A percentile compares a stretch with the other conserved stretches of the same genome.
Conservation (phyloP, 1,140 invertebrate species). For the Drosophila hydei region DNA sequence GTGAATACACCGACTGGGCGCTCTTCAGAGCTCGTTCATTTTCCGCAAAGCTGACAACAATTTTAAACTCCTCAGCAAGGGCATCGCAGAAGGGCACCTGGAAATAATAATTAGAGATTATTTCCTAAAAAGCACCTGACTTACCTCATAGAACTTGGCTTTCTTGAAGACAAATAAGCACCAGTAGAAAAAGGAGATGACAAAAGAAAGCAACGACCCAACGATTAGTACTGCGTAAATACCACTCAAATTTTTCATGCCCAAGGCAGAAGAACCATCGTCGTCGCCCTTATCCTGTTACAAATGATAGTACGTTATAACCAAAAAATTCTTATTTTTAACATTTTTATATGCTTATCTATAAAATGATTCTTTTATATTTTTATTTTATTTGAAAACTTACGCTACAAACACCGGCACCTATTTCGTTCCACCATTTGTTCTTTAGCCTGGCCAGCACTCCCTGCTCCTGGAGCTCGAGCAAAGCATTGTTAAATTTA, state of each 20-base stretch:
- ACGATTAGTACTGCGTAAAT: slow-evolving; percentile 88
- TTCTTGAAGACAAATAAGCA: slow-evolving; percentile 68
- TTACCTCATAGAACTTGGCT: slow-evolving; percentile 74
- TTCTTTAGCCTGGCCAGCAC: slow-evolving; percentile 90
- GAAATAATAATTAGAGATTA: background rate
- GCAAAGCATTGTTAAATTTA: slow-evolving; percentile 89
- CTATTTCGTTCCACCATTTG: slow-evolving; percentile 96
- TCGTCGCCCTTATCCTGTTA: slow-evolving; percentile 51
- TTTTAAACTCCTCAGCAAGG: slow-evolving; percentile 89
- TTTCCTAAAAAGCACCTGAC: slow-evolving; percentile 12
- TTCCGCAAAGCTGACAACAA: slow-evolving; percentile 85
- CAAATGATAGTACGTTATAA: slow-evolving; percentile 42
- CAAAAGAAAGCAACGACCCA: slow-evolving; percentile 83
- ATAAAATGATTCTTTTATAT: too few species aligned
- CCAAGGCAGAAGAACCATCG: slow-evolving; percentile 67
- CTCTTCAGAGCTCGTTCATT: slow-evolving; percentile 73
- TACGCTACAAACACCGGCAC: slow-evolving; percentile 90
- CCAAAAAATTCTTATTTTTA: too few species aligned
- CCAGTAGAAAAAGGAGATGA: slow-evolving; percentile 83
- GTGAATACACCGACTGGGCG: slow-evolving; percentile 74
- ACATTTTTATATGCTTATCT: too few species aligned
- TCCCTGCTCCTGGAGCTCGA: slow-evolving; percentile 92
- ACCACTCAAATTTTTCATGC: slow-evolving; percentile 88
- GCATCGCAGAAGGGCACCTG: slow-evolving; percentile 88
- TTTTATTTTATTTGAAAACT: slow-evolving; percentile 6